These are phyloP conservation scores for Pyrrhia umbra DNA, from an alignment of 2,888 invertebrate genomes.

Conservation along the genomic window DNA sequence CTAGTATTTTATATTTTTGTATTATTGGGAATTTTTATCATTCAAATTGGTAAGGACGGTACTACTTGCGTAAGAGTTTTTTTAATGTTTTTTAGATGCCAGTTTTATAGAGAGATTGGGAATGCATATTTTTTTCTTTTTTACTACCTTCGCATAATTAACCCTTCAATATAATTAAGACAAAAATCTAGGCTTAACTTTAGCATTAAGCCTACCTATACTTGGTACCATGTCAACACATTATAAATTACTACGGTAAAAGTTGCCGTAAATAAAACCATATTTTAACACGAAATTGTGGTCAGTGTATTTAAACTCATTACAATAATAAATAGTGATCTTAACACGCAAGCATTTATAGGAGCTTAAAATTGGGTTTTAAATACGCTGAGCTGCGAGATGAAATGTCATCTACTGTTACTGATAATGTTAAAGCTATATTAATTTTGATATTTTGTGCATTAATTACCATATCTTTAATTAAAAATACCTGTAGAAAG, in stretches of 20 bases:
- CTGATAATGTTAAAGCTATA: too few relatives aligned
- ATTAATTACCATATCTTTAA: too few relatives aligned
- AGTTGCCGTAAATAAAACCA: slow-evolving; percentile 32
- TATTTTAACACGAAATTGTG: slow-evolving; percentile 47
- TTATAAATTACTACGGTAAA: slow-evolving; percentile 39
- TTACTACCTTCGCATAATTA: not conserved
- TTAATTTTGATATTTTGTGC: too few relatives aligned
- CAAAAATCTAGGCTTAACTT: slow-evolving; percentile 1
- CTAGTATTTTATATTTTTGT: too few relatives aligned
- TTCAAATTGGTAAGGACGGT: too few relatives aligned
- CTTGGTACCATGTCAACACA: slow-evolving; percentile 43
- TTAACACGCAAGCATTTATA: slow-evolving; percentile 47
- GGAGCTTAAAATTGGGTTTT: slow-evolving; percentile 35
- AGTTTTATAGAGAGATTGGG: too few relatives aligned
- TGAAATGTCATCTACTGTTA: not conserved
- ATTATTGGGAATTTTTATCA: too few relatives aligned
- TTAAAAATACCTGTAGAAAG: too few relatives aligned
- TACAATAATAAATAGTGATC: slow-evolving; percentile 49
- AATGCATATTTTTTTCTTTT: too few relatives aligned
- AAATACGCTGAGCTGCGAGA: slow-evolving; percentile 22
- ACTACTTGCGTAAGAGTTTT: too few relatives aligned
- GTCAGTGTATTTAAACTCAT: slow-evolving; percentile 45
- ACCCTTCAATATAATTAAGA: not conserved
- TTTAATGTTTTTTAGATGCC: too few relatives aligned
- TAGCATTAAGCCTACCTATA: too few relatives aligned